Percentiles rank a stretch among this genome's conserved stretches.
These are phyloP conservation scores for Cremastobaeus sp. DNA, from an alignment of 2,888 invertebrate species.

Conservation along the genomic window DNA sequence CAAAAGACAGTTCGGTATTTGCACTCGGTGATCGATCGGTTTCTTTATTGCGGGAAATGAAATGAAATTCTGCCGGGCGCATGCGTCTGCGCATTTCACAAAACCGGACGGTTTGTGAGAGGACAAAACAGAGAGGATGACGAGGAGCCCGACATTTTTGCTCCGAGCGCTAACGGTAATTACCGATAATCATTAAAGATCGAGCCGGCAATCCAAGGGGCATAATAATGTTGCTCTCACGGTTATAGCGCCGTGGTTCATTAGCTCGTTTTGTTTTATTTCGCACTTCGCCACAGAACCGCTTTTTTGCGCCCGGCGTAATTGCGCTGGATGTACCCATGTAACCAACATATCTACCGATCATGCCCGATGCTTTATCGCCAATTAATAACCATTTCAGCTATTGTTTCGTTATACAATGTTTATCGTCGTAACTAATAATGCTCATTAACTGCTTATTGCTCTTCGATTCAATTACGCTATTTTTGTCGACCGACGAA, in stretches of 20 bases:
- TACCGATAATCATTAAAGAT: constrained; percentile 58
- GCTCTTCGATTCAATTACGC: too few species aligned
- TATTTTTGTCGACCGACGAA: too few species aligned
- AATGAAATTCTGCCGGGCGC: too few species aligned
- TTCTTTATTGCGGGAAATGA: too few species aligned
- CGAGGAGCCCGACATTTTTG: constrained; percentile 39
- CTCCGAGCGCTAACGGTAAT: constrained; percentile 49
- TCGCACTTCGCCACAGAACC: constrained; percentile 38
- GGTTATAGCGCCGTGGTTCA: constrained; percentile 43
- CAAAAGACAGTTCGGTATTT: constrained; percentile 14
- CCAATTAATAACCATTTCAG: constrained; percentile 38
- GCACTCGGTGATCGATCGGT: constrained; percentile 34
- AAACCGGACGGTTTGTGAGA: background rate
- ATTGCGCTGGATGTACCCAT: constrained; percentile 4
- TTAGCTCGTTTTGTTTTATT: constrained; percentile 60
- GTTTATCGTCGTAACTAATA: background rate
- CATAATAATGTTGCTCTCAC: constrained; percentile 42
- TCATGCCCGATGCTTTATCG: constrained; percentile 36
- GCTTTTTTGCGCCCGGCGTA: constrained; percentile 27
- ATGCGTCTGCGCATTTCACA: background rate
- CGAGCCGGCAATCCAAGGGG: constrained; percentile 44
- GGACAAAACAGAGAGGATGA: constrained; percentile 21
- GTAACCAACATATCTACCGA: constrained; percentile 27
- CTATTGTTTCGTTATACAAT: background rate
- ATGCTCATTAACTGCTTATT: background rate